A percentile compares a stretch with the other conserved stretches of the same genome.
These are phyloP conservation scores for Habroteleia sp. DNA, from an alignment of 2,888 invertebrate genomes.

Conservation along the genomic window DNA sequence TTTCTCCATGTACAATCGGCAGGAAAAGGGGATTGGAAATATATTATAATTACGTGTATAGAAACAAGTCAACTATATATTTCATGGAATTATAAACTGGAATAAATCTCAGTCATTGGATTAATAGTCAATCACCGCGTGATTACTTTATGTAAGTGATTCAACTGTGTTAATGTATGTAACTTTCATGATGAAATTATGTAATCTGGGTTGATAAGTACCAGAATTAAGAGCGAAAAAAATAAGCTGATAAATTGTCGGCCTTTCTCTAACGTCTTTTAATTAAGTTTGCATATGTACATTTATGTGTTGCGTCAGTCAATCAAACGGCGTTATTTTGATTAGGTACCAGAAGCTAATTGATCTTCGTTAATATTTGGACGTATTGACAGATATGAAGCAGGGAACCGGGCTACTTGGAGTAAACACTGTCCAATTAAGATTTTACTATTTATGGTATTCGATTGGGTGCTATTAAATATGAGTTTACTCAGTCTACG, in stretches of 20 bases:
- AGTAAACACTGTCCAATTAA: no score
- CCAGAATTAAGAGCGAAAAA: constrained; percentile 48
- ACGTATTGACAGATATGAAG: no score
- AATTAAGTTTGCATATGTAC: constrained; percentile 35
- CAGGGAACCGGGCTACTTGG: no score
- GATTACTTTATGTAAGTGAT: constrained; percentile 46
- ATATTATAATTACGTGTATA: no score
- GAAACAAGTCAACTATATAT: no score
- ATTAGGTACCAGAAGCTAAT: constrained; percentile 16
- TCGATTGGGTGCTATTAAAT: no score
- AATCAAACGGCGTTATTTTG: constrained; percentile 38
- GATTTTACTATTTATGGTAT: no score
- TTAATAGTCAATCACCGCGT: constrained; percentile 36
- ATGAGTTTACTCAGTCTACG: no score
- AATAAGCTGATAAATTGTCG: constrained; percentile 44
- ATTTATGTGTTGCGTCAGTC: constrained; percentile 22
- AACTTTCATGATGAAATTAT: constrained; percentile 40
- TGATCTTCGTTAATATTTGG: no score
- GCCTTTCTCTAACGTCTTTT: constrained; percentile 49
- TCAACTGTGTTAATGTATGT: constrained; percentile 44
- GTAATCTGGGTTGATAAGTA: constrained; percentile 49
- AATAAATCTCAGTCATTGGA: constrained; percentile 23
- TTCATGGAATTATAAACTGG: constrained; percentile 32
- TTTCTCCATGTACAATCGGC: no score
- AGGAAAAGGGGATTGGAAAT: no score